These are phyloP conservation scores for Aeoliscus strigatus DNA, from an alignment of 2,797 vertebrate species.

Conservation along the genomic window DNA sequence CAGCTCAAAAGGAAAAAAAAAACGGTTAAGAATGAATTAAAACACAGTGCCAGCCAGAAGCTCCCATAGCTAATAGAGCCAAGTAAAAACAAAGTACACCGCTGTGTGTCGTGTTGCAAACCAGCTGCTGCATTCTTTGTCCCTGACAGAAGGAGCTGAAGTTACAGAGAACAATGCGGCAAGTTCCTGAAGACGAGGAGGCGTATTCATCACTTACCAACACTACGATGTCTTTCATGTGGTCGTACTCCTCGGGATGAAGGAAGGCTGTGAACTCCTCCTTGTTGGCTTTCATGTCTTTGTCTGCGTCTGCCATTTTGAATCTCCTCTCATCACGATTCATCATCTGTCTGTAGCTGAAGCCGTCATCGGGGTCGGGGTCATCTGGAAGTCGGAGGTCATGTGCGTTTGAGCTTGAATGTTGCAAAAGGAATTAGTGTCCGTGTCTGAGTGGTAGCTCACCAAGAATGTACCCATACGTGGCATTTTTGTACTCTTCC, in stretches of 20 bases:
- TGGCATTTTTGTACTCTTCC: conserved; percentile 98
- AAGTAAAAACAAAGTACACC: too few species aligned
- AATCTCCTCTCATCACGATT: conserved; percentile 91
- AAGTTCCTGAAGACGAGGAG: background rate
- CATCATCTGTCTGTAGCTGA: conserved; percentile 99
- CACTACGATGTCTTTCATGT: conserved; percentile 99
- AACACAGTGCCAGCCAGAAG: too few species aligned
- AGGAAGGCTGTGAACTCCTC: conserved; percentile 98
- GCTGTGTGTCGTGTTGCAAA: background rate
- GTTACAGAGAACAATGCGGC: too few species aligned
- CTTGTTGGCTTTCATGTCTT: conserved; percentile 86
- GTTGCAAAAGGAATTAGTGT: background rate
- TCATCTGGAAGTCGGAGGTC: conserved; percentile 76
- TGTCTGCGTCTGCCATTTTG: conserved; percentile 88
- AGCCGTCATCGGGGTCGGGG: conserved; percentile 90
- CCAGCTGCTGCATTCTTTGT: background rate
- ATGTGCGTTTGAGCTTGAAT: too few species aligned
- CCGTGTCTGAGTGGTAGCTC: conserved; percentile 25
- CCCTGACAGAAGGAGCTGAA: background rate
- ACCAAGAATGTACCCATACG: conserved; percentile 95
- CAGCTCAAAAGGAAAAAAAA: too few species aligned
- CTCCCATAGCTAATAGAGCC: too few species aligned
- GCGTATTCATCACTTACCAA: conserved; percentile 72
- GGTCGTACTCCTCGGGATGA: conserved; percentile 94
- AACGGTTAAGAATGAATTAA: too few species aligned